A percentile compares a stretch with the other conserved stretches of the same genome.
These are phyloP conservation scores for Himantopus leucocephalus DNA, from an alignment of 2,113 vertebrate genomes.

Conservation along the genomic window DNA sequence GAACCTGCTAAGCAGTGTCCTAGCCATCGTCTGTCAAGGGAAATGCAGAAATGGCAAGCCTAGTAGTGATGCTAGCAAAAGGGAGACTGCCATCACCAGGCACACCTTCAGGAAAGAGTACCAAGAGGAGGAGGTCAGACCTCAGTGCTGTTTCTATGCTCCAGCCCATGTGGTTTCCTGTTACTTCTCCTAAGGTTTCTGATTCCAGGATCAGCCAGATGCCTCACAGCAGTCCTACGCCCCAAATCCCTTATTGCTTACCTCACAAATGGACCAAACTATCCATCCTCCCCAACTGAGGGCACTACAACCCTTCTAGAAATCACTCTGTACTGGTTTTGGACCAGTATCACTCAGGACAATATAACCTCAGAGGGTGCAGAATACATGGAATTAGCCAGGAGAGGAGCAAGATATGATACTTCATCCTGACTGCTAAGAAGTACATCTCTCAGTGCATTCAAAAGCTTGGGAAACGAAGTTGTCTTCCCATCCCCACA, in stretches of 20 bases:
- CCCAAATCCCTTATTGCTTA: not conserved
- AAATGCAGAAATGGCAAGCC: too few species aligned
- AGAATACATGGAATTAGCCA: not conserved
- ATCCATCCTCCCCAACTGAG: not conserved
- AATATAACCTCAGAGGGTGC: not conserved
- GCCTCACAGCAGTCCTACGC: not conserved
- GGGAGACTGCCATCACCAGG: not conserved
- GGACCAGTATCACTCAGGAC: not conserved
- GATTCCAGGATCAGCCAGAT: not conserved
- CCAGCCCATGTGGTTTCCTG: not conserved
- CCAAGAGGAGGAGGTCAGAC: not conserved
- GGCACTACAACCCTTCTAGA: not conserved
- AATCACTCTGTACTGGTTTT: not conserved
- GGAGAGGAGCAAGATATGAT: not conserved
- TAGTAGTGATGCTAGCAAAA: not conserved
- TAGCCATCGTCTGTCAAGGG: not conserved
- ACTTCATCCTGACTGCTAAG: not conserved
- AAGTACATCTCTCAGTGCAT: not conserved
- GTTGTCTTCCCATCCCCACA: not conserved
- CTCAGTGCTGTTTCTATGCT: not conserved
- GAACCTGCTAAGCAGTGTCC: not conserved
- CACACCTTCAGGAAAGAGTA: not conserved
- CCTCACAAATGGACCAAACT: not conserved
- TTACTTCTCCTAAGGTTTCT: not conserved
- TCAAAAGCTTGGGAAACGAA: not conserved